Evolutionary conservation across 1,140 invertebrate genomes (phyloP).

Genomic region (Metaphire vulgaris): DNA sequence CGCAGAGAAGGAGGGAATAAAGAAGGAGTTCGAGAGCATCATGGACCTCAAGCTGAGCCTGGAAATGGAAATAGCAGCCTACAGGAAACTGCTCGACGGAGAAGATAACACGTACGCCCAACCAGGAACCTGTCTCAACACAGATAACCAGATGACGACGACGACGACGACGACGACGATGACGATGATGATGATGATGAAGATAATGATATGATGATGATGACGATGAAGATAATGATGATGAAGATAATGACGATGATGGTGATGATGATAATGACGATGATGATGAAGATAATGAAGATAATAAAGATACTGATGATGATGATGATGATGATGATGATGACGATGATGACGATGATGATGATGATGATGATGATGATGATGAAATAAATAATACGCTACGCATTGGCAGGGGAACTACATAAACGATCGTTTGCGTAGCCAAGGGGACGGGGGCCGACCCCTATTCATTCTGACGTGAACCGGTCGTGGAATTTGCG

Average conservation of each 20-base stretch:
- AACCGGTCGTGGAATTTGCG: too few species aligned
- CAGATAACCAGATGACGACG: background rate
- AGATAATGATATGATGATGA: background rate
- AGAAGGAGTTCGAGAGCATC: constrained; percentile 11
- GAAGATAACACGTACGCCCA: constrained; percentile 17
- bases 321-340: background rate
- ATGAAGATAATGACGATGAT: background rate
- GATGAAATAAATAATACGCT: too few species aligned
- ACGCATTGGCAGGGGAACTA: too few species aligned
- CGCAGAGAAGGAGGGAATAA: constrained; percentile 13
- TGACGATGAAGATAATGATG: background rate
- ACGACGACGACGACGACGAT: background rate
- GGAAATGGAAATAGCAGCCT: constrained; percentile 25
- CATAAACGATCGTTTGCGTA: too few species aligned
- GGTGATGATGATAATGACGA: background rate
- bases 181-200: background rate
- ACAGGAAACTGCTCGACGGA: constrained; percentile 26
- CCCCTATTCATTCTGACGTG: too few species aligned
- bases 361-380: too few species aligned
- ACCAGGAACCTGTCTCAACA: background rate
- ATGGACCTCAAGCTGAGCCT: constrained; percentile 17
- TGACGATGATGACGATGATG: background rate
- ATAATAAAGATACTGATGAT: background rate
- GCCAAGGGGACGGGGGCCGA: too few species aligned
- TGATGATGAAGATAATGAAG: background rate